Evolutionary conservation across 2,888 invertebrate species (phyloP).

Genomic region (Dynastes grantii): DNA sequence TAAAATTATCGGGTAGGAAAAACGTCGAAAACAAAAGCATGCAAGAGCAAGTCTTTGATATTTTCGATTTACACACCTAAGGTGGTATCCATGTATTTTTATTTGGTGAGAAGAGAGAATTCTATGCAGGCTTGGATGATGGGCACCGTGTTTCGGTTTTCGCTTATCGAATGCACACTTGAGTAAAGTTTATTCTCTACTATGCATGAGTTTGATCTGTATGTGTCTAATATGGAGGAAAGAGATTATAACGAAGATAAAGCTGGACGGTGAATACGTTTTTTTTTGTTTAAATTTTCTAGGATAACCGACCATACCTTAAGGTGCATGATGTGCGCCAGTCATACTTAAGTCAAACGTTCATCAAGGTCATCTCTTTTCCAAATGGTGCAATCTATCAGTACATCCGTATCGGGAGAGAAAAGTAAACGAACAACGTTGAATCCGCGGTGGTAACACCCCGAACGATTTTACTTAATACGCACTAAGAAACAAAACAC

Average conservation of each 20-base stretch:
- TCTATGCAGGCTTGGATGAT: slow-evolving; percentile 29
- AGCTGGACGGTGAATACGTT: neutral
- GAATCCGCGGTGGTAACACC: slow-evolving; percentile 2
- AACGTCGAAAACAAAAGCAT: slow-evolving; percentile 46
- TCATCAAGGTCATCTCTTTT: slow-evolving; percentile 50
- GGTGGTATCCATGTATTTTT: slow-evolving; percentile 46
- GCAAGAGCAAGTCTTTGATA: slow-evolving; percentile 38
- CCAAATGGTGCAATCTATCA: slow-evolving; percentile 32
- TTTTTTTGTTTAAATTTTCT: slow-evolving; percentile 30
- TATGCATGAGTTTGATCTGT: neutral
- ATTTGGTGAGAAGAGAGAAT: slow-evolving; percentile 23
- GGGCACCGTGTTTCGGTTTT: slow-evolving; percentile 10
- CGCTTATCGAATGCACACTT: slow-evolving; percentile 31
- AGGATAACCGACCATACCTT: slow-evolving; percentile 48
- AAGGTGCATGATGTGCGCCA: slow-evolving; percentile 46
- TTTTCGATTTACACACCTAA: slow-evolving; percentile 49
- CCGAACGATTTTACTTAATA: slow-evolving; percentile 5
- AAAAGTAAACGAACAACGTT: slow-evolving; percentile 17
- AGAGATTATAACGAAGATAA: neutral
- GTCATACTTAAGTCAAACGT: slow-evolving; percentile 33
- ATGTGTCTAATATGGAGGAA: slow-evolving; percentile 4
- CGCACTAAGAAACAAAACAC: slow-evolving; percentile 37
- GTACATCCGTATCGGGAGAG: slow-evolving; percentile 18
- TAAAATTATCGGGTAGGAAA: slow-evolving; percentile 3
- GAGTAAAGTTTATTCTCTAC: slow-evolving; percentile 10